Percentiles rank a stretch among this genome's conserved stretches.
phyloP scores from a whole-genome alignment of 2,113 vertebrate species.

The Marmota flaviventris region DNA sequence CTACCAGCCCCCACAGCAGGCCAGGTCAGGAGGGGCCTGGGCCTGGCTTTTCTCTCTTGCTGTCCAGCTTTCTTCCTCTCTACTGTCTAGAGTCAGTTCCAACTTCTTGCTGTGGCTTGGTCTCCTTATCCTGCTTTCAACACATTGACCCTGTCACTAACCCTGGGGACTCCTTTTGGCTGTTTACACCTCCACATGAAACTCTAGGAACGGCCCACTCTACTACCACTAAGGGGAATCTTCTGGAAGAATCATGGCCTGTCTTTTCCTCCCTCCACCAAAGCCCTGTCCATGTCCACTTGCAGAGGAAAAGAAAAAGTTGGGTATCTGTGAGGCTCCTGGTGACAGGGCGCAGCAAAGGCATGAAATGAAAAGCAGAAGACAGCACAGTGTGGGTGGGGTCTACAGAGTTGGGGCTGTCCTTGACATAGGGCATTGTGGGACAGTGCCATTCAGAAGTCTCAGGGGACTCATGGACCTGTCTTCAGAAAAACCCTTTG shows the following conservation, averaged over 20 bases:
- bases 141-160: neutral
- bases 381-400: neutral
- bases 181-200: neutral
- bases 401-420: too few relatives aligned
- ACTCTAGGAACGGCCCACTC: neutral
- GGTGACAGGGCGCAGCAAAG: neutral
- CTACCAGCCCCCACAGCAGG: neutral
- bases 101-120: neutral
- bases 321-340: neutral
- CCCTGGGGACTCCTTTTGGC: neutral
- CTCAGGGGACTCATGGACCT: neutral
- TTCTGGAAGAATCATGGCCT: neutral
- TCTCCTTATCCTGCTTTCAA: neutral
- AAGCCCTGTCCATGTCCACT: neutral
- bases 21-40: neutral
- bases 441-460: neutral
- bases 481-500: neutral
- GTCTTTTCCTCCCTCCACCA: too few relatives aligned
- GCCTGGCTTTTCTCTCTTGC: neutral
- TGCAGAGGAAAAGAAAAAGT: neutral
- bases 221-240: neutral
- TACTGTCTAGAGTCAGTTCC: neutral
- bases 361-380: neutral
- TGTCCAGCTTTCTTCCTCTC: neutral
- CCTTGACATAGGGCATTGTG: too few relatives aligned